phyloP scores from a whole-genome alignment of 35 echinoderm and acorn worm genomes.

The Stichopus chloronotus region DNA sequence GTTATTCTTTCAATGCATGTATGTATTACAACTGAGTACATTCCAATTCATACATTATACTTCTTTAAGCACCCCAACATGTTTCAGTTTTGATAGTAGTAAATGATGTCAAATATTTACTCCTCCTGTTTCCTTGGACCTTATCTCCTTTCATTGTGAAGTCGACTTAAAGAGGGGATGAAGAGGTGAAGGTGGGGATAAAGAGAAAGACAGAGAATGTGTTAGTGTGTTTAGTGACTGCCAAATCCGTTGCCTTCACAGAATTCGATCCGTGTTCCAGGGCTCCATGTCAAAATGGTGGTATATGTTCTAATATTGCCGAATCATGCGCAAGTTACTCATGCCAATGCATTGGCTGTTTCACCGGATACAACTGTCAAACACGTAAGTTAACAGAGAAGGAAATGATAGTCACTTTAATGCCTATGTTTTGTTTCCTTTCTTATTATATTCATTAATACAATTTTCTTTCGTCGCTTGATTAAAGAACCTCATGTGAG shows the following conservation, averaged over 20 bases:
- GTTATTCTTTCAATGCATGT: too few species aligned
- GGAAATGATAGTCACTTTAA: not conserved
- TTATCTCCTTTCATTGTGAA: too few species aligned
- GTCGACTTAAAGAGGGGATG: too few species aligned
- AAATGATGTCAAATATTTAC: too few species aligned
- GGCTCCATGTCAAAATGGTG: constrained; percentile 70
- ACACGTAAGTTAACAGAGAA: constrained; percentile 49
- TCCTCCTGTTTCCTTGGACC: not conserved
- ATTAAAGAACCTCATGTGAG: too few species aligned
- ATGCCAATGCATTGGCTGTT: constrained; percentile 76
- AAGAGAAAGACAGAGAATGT: not conserved
- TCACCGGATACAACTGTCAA: constrained; percentile 83
- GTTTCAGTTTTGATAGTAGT: too few species aligned
- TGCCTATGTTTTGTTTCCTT: not conserved
- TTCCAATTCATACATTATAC: too few species aligned
- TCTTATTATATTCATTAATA: not conserved
- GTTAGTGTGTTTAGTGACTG: not conserved
- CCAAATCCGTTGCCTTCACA: not conserved
- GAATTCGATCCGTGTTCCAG: constrained; percentile 69
- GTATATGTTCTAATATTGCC: constrained; percentile 33
- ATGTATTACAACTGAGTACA: too few species aligned
- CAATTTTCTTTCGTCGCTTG: too few species aligned
- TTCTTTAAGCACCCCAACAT: too few species aligned
- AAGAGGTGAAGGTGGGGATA: too few species aligned
- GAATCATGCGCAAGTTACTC: constrained; percentile 70